Conservation (phyloP, 1,140 invertebrate species). For the Bombyx mandarina region DNA sequence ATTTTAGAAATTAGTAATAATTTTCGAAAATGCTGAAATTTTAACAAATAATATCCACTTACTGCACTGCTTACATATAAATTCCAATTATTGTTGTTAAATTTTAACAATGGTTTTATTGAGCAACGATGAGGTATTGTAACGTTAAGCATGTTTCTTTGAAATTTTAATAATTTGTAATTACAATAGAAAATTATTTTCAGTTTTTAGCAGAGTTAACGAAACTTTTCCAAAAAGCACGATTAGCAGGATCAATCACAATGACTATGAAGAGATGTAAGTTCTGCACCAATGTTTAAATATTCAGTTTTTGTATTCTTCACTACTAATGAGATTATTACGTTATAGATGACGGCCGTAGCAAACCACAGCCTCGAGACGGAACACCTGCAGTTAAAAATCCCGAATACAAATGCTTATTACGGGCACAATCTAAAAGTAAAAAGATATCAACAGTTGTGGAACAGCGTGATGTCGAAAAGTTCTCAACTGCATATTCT, state of each 20-base stretch:
- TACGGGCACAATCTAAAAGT: conserved; percentile 79
- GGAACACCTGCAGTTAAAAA: conserved; percentile 73
- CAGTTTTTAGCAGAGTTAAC: conserved; percentile 78
- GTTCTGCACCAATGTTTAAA: conserved; percentile 27
- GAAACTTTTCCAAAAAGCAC: conserved; percentile 78
- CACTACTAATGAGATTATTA: conserved; percentile 9
- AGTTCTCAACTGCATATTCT: conserved; percentile 88
- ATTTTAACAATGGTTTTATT: conserved; percentile 74
- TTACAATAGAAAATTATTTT: conserved; percentile 47
- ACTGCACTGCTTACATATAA: conserved; percentile 5
- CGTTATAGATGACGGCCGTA: conserved; percentile 82
- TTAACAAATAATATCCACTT: neutral
- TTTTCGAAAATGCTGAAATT: too few species aligned
- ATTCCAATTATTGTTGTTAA: too few species aligned
- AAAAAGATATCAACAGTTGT: conserved; percentile 88
- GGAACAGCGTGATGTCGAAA: conserved; percentile 87
- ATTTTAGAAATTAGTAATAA: too few species aligned
- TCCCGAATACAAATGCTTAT: conserved; percentile 83
- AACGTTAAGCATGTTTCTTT: conserved; percentile 9
- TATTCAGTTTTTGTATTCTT: neutral
- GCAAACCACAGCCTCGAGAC: conserved; percentile 78
- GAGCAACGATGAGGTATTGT: conserved; percentile 76
- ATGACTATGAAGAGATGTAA: conserved; percentile 83
- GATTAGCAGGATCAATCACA: conserved; percentile 75
- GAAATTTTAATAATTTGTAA: conserved; percentile 3